Evolutionary conservation across 2,797 vertebrate genomes (phyloP).

Genomic region (Luscinia luscinia): DNA sequence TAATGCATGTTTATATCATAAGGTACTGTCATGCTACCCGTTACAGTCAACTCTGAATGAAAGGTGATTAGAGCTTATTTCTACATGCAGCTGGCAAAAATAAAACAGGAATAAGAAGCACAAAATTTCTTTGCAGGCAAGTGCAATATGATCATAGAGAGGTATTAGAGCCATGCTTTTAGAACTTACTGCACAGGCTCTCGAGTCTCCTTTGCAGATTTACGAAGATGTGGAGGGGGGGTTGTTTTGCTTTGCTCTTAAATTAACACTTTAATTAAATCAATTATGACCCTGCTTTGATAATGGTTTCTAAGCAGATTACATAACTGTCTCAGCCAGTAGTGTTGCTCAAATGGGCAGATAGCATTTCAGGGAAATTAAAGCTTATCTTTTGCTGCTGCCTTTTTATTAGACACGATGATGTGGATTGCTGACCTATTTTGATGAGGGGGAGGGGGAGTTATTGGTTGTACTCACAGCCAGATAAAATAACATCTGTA

Average conservation of each 20-base stretch:
- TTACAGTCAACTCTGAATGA: neutral
- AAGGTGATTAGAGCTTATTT: neutral
- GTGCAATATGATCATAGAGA: neutral
- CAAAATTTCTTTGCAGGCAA: neutral
- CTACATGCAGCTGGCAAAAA: neutral
- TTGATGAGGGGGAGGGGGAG: neutral
- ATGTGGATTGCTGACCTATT: neutral
- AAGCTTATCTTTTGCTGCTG: neutral
- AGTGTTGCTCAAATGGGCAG: neutral
- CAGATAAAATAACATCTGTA: neutral
- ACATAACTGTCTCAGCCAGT: neutral
- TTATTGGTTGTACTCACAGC: neutral
- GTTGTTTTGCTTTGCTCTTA: neutral
- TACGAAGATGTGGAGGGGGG: accelerated
- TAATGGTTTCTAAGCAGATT: neutral
- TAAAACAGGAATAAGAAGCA: neutral
- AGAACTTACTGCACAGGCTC: neutral
- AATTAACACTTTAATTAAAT: neutral
- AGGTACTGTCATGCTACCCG: neutral
- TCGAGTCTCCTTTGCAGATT: neutral
- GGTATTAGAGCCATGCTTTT: neutral
- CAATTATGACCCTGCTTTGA: neutral
- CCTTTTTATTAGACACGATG: neutral
- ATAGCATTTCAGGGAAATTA: neutral
- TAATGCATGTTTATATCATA: neutral